phyloP scores from a whole-genome alignment of 2,888 invertebrate genomes.

The Stegophylla sp. region DNA sequence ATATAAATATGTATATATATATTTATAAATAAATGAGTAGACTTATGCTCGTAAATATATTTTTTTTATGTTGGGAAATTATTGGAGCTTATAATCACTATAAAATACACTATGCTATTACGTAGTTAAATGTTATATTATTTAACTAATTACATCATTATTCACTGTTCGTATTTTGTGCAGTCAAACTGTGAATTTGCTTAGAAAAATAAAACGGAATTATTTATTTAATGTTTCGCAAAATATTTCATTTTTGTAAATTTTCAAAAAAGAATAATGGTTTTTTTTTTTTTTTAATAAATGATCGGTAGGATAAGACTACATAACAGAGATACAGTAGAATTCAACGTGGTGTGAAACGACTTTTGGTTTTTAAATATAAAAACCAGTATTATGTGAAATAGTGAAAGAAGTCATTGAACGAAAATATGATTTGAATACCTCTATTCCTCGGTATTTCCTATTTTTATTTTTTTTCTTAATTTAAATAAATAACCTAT shows the following conservation, averaged over 20 bases:
- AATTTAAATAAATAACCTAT: not conserved
- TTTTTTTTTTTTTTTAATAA: not conserved
- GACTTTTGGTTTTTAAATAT: constrained; percentile 22
- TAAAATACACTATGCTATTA: not conserved
- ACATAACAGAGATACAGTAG: not conserved
- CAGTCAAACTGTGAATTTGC: not conserved
- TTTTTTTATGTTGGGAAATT: not conserved
- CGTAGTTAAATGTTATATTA: not conserved
- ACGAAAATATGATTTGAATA: not conserved
- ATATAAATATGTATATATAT: too few relatives aligned
- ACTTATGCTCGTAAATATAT: not conserved
- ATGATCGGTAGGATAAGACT: not conserved
- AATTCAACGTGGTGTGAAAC: not conserved
- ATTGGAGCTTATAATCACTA: not conserved
- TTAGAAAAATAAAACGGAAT: not conserved
- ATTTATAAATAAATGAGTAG: too few relatives aligned
- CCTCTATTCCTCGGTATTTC: not conserved
- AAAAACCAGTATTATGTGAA: constrained; percentile 22
- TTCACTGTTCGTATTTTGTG: not conserved
- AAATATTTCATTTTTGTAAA: not conserved
- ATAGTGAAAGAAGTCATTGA: constrained; percentile 7
- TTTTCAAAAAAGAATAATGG: constrained; percentile 1
- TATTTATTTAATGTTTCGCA: not conserved
- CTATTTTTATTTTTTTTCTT: not conserved
- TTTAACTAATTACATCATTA: constrained; percentile 19